phyloP scores from a whole-genome alignment of 2,888 invertebrate genomes.

The Zele albiditarsus region DNA sequence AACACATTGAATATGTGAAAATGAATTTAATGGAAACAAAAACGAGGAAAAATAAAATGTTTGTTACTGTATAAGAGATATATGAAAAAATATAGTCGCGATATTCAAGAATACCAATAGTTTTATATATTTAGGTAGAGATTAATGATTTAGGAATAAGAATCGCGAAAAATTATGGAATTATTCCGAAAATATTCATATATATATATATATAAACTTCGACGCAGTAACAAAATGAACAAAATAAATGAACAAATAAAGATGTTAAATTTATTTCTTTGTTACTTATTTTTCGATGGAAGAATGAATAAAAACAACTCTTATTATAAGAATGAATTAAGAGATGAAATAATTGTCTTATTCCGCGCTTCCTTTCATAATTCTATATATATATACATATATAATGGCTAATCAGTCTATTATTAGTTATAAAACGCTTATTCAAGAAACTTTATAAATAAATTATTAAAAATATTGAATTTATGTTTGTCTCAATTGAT shows the following conservation, averaged over 20 bases:
- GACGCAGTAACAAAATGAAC: slow-evolving; percentile 11
- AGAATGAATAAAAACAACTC: slow-evolving; percentile 53
- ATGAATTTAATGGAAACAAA: neutral
- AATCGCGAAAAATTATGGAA: slow-evolving; percentile 21
- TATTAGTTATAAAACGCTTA: neutral
- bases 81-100: slow-evolving; percentile 29
- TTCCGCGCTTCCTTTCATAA: neutral
- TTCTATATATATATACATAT: neutral
- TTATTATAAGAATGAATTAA: slow-evolving; percentile 68
- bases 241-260: neutral
- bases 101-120: slow-evolving; percentile 12
- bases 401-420: neutral
- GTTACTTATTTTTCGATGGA: slow-evolving; percentile 23
- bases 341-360: slow-evolving; percentile 56
- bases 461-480: neutral
- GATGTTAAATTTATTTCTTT: slow-evolving; percentile 26
- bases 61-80: slow-evolving; percentile 25
- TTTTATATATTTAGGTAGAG: slow-evolving; percentile 6
- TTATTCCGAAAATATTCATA: neutral
- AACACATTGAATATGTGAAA: neutral
- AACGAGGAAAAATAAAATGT: neutral
- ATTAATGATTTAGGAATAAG: slow-evolving; percentile 39
- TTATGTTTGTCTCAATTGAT: neutral
- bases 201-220: neutral
- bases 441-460: neutral